Percentiles rank a stretch among this genome's conserved stretches.
Conservation (phyloP, 2,113 vertebrate species). For the Colinus virginianus region DNA sequence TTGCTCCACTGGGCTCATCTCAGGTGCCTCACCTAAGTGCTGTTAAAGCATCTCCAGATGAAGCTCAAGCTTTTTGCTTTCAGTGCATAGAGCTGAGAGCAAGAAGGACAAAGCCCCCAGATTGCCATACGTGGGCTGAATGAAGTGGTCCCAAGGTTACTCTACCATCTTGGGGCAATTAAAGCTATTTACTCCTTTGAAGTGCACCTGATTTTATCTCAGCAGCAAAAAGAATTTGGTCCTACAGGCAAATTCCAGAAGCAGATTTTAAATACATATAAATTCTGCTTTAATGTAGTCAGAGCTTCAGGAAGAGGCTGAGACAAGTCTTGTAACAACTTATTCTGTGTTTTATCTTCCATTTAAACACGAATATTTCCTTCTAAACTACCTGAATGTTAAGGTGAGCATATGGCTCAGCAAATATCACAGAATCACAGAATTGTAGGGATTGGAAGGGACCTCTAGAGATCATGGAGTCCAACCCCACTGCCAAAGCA, state of each 20-base stretch:
- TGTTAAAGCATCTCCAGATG: background rate
- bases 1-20: background rate
- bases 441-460: too few species aligned
- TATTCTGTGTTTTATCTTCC: background rate
- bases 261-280: background rate
- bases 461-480: too few species aligned
- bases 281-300: background rate
- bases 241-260: background rate
- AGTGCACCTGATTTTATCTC: background rate
- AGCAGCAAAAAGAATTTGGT: background rate
- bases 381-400: background rate
- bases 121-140: background rate
- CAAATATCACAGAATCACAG: background rate
- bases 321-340: background rate
- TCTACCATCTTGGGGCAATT: background rate
- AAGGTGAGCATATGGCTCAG: background rate
- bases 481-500: too few species aligned
- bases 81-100: background rate
- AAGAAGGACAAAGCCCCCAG: background rate
- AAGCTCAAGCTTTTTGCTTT: background rate
- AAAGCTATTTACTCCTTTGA: background rate
- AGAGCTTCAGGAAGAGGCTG: background rate
- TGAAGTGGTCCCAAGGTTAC: background rate
- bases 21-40: background rate
- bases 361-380: background rate